A percentile compares a stretch with the other conserved stretches of the same genome.
phyloP scores from a whole-genome alignment of 2,888 invertebrate genomes.

The Macroteleia sp. region DNA sequence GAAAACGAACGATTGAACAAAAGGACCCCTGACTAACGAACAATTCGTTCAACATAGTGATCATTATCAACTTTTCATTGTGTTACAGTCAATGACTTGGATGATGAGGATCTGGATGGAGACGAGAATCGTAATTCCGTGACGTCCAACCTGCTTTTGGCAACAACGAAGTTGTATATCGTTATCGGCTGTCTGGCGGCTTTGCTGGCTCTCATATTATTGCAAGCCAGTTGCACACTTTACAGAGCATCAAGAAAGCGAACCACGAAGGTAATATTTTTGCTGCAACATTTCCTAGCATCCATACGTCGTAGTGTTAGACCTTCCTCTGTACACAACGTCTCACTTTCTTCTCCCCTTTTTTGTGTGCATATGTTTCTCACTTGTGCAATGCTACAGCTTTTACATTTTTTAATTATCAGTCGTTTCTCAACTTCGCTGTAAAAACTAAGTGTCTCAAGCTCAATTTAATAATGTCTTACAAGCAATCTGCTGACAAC shows the following conservation, averaged over 20 bases:
- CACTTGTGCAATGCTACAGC: conserved; percentile 48
- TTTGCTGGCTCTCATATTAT: conserved; percentile 90
- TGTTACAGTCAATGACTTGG: conserved; percentile 84
- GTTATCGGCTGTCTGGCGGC: conserved; percentile 93
- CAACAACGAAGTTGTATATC: conserved; percentile 91
- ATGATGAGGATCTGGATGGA: conserved; percentile 70
- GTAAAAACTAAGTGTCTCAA: background rate
- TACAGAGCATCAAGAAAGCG: conserved; percentile 88
- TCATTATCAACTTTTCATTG: conserved; percentile 53
- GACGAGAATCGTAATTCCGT: conserved; percentile 67
- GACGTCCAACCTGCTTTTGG: conserved; percentile 86
- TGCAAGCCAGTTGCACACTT: conserved; percentile 94
- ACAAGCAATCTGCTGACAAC: no score
- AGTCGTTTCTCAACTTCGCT: conserved; percentile 23
- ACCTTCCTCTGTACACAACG: conserved; percentile 50
- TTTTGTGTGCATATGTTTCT: conserved; percentile 43
- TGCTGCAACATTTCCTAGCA: conserved; percentile 30
- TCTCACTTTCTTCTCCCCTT: conserved; percentile 55
- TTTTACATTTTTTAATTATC: conserved; percentile 35
- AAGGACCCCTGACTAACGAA: conserved; percentile 13
- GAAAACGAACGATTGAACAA: conserved; percentile 6
- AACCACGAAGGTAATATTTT: conserved; percentile 87
- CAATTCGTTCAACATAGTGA: conserved; percentile 23
- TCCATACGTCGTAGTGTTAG: conserved; percentile 41
- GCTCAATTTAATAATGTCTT: background rate